Percentiles rank a stretch among this genome's conserved stretches.
phyloP scores from a whole-genome alignment of 2,888 invertebrate genomes.

The Eupithecia abbreviata region DNA sequence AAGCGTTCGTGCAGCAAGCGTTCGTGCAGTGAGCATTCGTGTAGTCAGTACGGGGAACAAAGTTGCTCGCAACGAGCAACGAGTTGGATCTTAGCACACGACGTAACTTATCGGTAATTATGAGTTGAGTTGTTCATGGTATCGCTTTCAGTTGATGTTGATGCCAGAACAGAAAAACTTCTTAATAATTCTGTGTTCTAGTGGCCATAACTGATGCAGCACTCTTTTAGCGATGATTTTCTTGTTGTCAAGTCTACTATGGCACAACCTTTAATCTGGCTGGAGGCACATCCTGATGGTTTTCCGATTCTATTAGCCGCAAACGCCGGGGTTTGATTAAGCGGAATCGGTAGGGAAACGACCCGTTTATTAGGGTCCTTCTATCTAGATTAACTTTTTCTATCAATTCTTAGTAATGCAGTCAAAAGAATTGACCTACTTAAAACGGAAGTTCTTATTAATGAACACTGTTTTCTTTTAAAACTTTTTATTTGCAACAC shows the following conservation, averaged over 20 bases:
- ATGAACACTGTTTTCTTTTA: background rate
- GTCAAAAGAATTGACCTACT: background rate
- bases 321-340: slow-evolving; percentile 66
- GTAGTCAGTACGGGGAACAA: no score
- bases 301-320: slow-evolving; percentile 78
- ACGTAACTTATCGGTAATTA: no score
- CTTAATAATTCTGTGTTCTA: background rate
- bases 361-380: slow-evolving; percentile 56
- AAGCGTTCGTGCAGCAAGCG: no score
- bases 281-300: slow-evolving; percentile 69
- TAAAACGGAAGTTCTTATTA: background rate
- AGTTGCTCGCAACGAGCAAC: no score
- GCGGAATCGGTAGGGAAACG: slow-evolving; percentile 62
- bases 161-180: no score
- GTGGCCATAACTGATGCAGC: background rate
- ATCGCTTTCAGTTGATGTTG: no score
- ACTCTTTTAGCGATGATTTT: background rate
- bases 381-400: slow-evolving; percentile 17
- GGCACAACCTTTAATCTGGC: slow-evolving; percentile 63
- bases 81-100: no score
- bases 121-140: no score
- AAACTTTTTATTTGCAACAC: no score
- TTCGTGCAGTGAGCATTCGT: no score
- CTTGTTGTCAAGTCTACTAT: slow-evolving; percentile 11
- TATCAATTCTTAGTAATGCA: slow-evolving; percentile 1